Conservation (phyloP, 1,140 invertebrate genomes). For the Lasioglossum baleicum region DNA sequence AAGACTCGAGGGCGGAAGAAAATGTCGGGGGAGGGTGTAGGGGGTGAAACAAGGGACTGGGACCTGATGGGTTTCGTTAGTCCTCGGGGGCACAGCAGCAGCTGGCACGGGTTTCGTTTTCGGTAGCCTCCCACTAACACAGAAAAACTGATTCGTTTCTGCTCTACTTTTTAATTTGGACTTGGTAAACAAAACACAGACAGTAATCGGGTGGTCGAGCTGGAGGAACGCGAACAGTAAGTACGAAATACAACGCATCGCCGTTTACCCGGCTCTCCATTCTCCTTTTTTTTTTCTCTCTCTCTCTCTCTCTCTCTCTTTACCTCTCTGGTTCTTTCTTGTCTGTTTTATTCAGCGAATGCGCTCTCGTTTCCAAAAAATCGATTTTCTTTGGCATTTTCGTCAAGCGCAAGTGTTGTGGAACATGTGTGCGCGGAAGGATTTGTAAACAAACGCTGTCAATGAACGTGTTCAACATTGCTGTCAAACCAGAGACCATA, state of each 20-base stretch:
- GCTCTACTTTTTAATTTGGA: constrained; percentile 80
- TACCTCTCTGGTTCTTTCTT: background rate
- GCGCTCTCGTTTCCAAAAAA: no score
- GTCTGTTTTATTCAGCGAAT: no score
- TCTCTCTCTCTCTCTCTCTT: background rate
- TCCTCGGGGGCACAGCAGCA: constrained; percentile 6
- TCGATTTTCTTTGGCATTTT: no score
- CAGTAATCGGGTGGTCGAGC: constrained; percentile 87
- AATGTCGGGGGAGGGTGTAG: no score
- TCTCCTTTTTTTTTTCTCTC: background rate
- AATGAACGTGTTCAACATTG: no score
- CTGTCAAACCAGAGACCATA: no score
- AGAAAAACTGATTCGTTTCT: constrained; percentile 77
- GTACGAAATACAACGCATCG: constrained; percentile 76
- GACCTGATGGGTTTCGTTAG: background rate
- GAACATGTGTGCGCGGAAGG: no score
- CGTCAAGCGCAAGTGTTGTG: no score
- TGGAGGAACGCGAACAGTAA: constrained; percentile 93
- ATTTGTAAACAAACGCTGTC: no score
- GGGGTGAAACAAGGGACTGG: no score
- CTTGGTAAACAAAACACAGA: constrained; percentile 82
- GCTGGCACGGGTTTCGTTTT: constrained; percentile 24
- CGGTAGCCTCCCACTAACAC: constrained; percentile 73
- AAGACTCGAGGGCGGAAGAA: background rate
- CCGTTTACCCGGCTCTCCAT: constrained; percentile 31